Evolutionary conservation across 2,888 invertebrate genomes (phyloP).

Genomic region (Melieria omissa): DNA sequence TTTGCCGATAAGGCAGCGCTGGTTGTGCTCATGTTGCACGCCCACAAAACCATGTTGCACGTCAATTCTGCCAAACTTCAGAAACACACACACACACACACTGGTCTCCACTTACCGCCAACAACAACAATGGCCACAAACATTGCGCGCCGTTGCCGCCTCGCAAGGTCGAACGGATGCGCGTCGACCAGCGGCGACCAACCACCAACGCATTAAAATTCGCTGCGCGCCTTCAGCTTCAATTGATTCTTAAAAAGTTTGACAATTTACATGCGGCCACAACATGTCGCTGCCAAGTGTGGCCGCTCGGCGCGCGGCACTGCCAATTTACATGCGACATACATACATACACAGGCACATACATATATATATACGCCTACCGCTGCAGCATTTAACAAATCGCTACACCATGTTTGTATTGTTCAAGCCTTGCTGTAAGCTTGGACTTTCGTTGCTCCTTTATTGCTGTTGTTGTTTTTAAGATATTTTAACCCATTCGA

Average conservation of each 20-base stretch:
- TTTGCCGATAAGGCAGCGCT: constrained; percentile 31
- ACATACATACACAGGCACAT: background rate
- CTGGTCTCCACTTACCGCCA: background rate
- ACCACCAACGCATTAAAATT: constrained; percentile 39
- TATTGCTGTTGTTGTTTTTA: too few species aligned
- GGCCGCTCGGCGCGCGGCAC: constrained; percentile 20
- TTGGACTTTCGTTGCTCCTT: too few species aligned
- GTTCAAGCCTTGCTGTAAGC: too few species aligned
- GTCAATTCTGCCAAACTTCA: constrained; percentile 52
- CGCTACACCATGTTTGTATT: too few species aligned
- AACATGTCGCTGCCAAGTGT: constrained; percentile 56
- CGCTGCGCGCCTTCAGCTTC: constrained; percentile 41
- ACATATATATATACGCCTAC: background rate
- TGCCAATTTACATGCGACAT: background rate
- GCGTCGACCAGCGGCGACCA: constrained; percentile 35
- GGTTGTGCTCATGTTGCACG: constrained; percentile 64
- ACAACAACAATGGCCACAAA: constrained; percentile 18
- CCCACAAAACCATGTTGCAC: constrained; percentile 67
- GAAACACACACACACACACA: constrained; percentile 18
- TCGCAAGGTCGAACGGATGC: constrained; percentile 25
- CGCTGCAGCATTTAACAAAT: background rate
- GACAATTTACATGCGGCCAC: constrained; percentile 55
- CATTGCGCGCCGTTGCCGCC: constrained; percentile 18
- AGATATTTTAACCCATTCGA: too few species aligned
- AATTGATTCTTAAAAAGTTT: constrained; percentile 59